phyloP scores from a whole-genome alignment of 2,797 vertebrate species.

The Chaenodraco wilsoni region DNA sequence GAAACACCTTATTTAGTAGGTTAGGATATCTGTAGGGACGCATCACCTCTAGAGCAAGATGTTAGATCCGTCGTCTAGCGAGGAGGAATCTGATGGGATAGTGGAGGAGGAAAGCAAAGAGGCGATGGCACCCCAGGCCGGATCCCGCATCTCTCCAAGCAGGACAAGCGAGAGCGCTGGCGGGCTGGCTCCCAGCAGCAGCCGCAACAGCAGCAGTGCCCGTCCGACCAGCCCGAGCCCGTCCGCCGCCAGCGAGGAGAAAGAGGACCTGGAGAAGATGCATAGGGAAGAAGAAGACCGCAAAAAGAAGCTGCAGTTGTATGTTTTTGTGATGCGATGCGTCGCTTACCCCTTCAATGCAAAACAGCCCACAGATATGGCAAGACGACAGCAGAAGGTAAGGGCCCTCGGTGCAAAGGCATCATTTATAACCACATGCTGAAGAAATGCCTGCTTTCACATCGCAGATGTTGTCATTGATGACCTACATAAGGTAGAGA shows the following conservation, averaged over 20 bases:
- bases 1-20: background rate
- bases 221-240: conserved; percentile 96
- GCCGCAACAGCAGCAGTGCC: conserved; percentile 87
- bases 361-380: conserved; percentile 99
- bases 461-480: conserved; percentile 79
- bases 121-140: conserved; percentile 88
- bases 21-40: conserved; percentile 43
- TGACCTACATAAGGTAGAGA: conserved; percentile 79
- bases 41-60: conserved; percentile 78
- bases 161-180: conserved; percentile 92
- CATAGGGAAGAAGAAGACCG: conserved; percentile 96
- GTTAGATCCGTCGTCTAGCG: conserved; percentile 98
- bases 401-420: conserved; percentile 64
- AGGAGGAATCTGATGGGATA: conserved; percentile 97
- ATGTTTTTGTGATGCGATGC: conserved; percentile 98
- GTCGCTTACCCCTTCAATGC: conserved; percentile 98
- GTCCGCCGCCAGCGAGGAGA: conserved; percentile 96
- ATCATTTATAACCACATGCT: conserved; percentile 66
- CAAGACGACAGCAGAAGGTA: conserved; percentile 99
- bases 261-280: conserved; percentile 95
- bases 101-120: conserved; percentile 96
- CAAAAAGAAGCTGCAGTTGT: conserved; percentile 97
- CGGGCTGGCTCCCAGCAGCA: conserved; percentile 89
- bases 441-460: conserved; percentile 64
- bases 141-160: conserved; percentile 92